Base-by-base conservation (phyloP, 2,888 invertebrate genomes). In the Belgica antarctica region DNA sequence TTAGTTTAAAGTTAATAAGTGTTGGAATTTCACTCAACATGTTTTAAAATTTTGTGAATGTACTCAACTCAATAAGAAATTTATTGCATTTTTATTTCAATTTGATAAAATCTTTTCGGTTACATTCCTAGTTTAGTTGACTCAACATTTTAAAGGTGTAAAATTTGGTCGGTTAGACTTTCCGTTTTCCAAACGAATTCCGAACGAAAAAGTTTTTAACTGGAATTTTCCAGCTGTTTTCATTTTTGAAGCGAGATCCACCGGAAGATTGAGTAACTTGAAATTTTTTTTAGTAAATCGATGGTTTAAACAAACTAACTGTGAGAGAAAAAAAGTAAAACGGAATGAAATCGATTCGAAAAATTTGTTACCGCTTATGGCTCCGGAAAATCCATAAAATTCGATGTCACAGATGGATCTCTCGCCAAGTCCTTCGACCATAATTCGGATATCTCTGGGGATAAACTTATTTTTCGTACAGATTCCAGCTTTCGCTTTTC, bases 351-450 rank as follows among this genome's bases (percentile, higher is more conserved):
- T 52, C 22, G 52, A 52, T 52, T 52, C n/a, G 17, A 8, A 19
- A 22, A 52, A 52, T 12, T 31, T 52, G 52, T n/a, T 22, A 52
- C 52, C 52, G 52, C 52, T 52, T 52, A n/a, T 52, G 52, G 52
- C 52, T 52, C 52, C 52, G 52, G 52, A 52, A 52, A 52, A 52
- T 52, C 22, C 52, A 52, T 52, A 52, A 52, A 52, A 52, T 22
- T 22, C 19, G 52, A 52, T 52, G 52, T 52, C 52, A 22, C 52
- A 52, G 52, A 52, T 52, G 52, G 52, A 52, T 52, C 17, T 52
- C 46, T 10, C 41, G n/a, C 10, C 41, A 15, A 41, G 41, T 41
- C 41, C n/a, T 41, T 41, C 41, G 10, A 41, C 41, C 41, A 15
- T 41, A 41, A 41, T 41, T 41, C 41, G 41, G 41, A 41, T n/a